These are phyloP conservation scores for Halocynthia roretzi DNA, from an alignment of 23 tunicate species.

Conservation along the genomic window DNA sequence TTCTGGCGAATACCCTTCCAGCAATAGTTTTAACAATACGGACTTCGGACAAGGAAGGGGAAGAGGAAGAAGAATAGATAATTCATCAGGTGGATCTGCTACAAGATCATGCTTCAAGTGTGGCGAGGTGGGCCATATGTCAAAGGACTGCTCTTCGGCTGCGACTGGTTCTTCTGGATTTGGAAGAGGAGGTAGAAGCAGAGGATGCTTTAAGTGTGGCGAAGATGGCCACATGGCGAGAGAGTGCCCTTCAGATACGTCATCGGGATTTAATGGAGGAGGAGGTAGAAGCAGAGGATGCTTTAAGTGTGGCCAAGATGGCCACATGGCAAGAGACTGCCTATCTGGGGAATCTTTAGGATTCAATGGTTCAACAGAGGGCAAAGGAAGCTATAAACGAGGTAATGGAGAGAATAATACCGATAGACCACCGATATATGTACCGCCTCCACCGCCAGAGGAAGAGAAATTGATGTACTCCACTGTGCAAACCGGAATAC, in stretches of 20 bases:
- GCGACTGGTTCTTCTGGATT: background rate
- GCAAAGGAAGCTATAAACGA: background rate
- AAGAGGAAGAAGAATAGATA: background rate
- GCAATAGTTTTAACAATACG: no score
- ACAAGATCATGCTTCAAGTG: conserved; percentile 26
- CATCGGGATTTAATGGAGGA: background rate
- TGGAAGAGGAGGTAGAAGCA: background rate
- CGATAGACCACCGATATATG: conserved; percentile 28
- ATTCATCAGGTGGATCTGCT: conserved; percentile 1
- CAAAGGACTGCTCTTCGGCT: conserved; percentile 33
- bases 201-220: conserved; percentile 41
- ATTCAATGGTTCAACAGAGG: background rate
- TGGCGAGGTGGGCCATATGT: conserved; percentile 46
- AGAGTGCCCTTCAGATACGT: conserved; percentile 8
- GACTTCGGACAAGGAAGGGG: background rate
- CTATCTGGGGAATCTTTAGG: background rate
- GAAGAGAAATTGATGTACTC: conserved; percentile 63
- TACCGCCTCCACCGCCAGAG: conserved; percentile 82
- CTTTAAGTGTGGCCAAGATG: background rate
- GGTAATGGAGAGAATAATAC: background rate
- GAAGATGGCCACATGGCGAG: conserved; percentile 46
- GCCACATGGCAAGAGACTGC: background rate
- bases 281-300: background rate
- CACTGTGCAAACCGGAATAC: conserved; percentile 56
- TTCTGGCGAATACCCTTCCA: no score